Evolutionary conservation across 2,888 invertebrate species (phyloP).

Genomic region (Megalurothrips usitatus): DNA sequence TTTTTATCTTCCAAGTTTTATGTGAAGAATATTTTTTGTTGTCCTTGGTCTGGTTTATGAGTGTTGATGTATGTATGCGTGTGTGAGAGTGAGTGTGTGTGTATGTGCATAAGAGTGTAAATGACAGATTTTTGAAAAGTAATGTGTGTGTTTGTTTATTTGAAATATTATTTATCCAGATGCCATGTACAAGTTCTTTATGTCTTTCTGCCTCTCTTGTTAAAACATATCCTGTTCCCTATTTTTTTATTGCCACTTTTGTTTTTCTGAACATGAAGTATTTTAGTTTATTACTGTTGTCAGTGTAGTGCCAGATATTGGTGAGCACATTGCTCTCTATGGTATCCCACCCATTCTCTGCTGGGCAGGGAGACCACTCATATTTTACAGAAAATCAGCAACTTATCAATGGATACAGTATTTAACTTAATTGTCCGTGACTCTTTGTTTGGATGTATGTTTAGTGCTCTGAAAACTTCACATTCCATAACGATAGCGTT

Average conservation of each 20-base stretch:
- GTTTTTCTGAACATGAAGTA: slow-evolving; percentile 23
- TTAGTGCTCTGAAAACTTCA: too few species aligned
- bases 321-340: slow-evolving; percentile 6
- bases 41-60: slow-evolving; percentile 3
- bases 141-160: background rate
- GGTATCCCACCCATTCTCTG: slow-evolving; percentile 14
- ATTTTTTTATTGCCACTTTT: slow-evolving; percentile 21
- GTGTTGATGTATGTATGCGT: background rate
- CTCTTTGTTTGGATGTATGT: too few species aligned
- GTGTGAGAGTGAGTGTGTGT: background rate
- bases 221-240: slow-evolving; percentile 26
- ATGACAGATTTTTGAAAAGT: background rate
- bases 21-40: slow-evolving; percentile 6
- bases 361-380: slow-evolving; percentile 16
- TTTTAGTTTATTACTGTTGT: slow-evolving; percentile 25
- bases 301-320: slow-evolving; percentile 18
- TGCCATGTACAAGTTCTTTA: slow-evolving; percentile 26
- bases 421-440: too few species aligned
- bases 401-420: background rate
- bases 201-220: slow-evolving; percentile 24
- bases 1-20: slow-evolving; percentile 23
- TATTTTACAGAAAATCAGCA: background rate
- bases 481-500: too few species aligned
- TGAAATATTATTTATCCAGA: slow-evolving; percentile 18
- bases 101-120: background rate